phyloP scores from a whole-genome alignment of 2,797 vertebrate genomes.

The Champsocephalus gunnari region DNA sequence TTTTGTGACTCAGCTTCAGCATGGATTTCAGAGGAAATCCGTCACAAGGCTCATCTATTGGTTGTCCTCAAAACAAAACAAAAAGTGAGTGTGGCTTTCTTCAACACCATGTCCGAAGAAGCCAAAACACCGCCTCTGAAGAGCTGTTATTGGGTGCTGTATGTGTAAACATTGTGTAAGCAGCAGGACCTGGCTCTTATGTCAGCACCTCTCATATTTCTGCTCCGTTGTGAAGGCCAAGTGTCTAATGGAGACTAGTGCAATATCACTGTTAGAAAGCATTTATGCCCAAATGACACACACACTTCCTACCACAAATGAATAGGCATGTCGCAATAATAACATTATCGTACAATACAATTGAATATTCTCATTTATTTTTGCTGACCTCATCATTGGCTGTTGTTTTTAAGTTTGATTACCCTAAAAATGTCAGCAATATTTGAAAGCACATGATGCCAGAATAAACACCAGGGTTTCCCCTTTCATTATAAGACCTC shows the following conservation, averaged over 20 bases:
- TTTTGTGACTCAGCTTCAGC: constrained; percentile 69
- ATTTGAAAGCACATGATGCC: too few species aligned
- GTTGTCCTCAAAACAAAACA: constrained; percentile 20
- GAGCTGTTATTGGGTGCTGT: constrained; percentile 30
- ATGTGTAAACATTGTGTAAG: constrained; percentile 59
- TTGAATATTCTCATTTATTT: too few species aligned
- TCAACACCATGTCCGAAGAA: constrained; percentile 31
- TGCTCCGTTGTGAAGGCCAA: constrained; percentile 1
- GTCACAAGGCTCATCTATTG: constrained; percentile 62
- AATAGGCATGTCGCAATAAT: too few species aligned
- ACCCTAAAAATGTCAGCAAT: too few species aligned
- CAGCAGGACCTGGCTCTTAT: constrained; percentile 29
- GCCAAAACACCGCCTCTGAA: constrained; percentile 31
- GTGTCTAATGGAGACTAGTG: constrained; percentile 29
- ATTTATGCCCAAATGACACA: neutral
- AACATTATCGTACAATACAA: too few species aligned
- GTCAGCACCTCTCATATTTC: constrained; percentile 49
- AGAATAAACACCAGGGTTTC: too few species aligned
- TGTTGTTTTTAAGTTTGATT: too few species aligned
- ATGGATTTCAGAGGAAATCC: constrained; percentile 58
- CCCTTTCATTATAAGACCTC: too few species aligned
- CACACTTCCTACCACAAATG: too few species aligned
- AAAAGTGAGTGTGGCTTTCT: constrained; percentile 15
- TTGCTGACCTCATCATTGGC: too few species aligned
- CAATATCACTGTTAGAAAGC: constrained; percentile 15